Conservation (phyloP, 2,113 vertebrate genomes). For the Phoxinus phoxinus region DNA sequence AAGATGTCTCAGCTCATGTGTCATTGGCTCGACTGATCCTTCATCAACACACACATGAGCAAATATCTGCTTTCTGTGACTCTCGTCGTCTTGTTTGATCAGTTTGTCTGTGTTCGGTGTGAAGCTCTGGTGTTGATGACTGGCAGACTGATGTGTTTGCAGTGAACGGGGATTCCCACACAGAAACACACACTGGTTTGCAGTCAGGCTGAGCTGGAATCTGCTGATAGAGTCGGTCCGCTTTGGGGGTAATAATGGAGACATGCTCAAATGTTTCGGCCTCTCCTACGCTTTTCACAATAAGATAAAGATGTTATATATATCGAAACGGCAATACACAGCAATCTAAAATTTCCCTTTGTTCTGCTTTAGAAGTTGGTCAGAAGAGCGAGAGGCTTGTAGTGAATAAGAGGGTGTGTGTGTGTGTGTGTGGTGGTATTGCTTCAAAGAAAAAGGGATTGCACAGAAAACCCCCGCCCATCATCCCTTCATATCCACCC, state of each 20-base stretch:
- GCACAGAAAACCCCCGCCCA: conserved; percentile 60
- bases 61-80: neutral
- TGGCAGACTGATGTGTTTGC: conserved; percentile 32
- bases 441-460: conserved; percentile 64
- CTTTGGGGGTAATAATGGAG: conserved; percentile 24
- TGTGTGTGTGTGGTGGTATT: conserved; percentile 58
- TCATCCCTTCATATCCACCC: conserved; percentile 51
- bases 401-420: conserved; percentile 46
- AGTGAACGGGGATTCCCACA: conserved; percentile 51
- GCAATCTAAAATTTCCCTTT: conserved; percentile 41
- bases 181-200: neutral
- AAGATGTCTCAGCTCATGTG: neutral
- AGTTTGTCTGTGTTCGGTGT: neutral
- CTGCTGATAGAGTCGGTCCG: conserved; percentile 22
- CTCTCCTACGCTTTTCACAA: conserved; percentile 47
- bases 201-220: neutral
- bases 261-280: neutral
- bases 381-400: conserved; percentile 17
- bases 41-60: neutral
- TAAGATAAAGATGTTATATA: conserved; percentile 7
- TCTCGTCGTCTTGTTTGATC: neutral
- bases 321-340: conserved; percentile 32
- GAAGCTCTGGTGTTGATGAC: conserved; percentile 43
- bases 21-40: neutral
- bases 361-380: conserved; percentile 25